phyloP scores from a whole-genome alignment of 1,140 invertebrate genomes.

The Formica exsecta region DNA sequence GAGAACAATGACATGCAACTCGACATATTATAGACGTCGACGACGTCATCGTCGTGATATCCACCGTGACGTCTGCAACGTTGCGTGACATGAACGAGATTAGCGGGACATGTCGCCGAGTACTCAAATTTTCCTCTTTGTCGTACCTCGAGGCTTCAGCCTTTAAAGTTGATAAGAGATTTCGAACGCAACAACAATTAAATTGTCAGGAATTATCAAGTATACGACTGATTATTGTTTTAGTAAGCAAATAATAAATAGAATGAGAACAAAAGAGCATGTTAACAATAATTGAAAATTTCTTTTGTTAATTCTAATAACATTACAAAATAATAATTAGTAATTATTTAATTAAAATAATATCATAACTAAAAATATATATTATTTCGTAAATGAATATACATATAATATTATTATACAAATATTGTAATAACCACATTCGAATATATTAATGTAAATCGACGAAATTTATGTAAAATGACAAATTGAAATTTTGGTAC shows the following conservation, averaged over 20 bases:
- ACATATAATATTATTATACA: neutral
- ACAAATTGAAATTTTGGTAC: neutral
- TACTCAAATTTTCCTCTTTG: slow-evolving; percentile 70
- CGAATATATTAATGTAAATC: neutral
- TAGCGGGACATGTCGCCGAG: slow-evolving; percentile 59
- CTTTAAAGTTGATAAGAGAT: slow-evolving; percentile 9
- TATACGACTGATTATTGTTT: neutral
- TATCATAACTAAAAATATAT: neutral
- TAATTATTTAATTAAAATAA: neutral
- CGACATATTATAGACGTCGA: slow-evolving; percentile 68
- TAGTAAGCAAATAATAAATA: neutral
- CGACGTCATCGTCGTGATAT: slow-evolving; percentile 54
- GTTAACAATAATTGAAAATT: neutral
- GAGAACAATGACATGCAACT: slow-evolving; percentile 69
- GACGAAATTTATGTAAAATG: neutral
- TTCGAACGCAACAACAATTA: neutral
- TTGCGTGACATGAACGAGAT: slow-evolving; percentile 51
- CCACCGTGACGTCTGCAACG: slow-evolving; percentile 46
- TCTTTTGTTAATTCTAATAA: neutral
- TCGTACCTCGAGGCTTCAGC: neutral
- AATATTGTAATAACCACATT: neutral
- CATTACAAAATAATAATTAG: neutral
- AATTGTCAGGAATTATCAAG: neutral
- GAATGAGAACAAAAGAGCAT: neutral
- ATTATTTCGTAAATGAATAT: neutral